Conservation (phyloP, 2,113 vertebrate species). For the Pseudopodoces humilis region DNA sequence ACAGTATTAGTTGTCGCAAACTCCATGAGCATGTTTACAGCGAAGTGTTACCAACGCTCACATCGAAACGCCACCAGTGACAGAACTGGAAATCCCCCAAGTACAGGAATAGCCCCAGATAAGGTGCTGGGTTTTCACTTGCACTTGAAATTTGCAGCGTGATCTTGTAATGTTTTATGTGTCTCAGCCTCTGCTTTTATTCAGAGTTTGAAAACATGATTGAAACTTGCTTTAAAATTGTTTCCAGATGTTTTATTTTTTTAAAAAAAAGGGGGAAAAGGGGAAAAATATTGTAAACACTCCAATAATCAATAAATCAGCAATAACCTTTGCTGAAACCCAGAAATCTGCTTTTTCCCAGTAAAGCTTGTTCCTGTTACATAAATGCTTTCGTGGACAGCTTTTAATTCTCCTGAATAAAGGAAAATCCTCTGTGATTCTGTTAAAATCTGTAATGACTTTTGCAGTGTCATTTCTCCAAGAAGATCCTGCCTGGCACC, state of each 20-base stretch:
- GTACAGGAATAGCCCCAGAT: neutral
- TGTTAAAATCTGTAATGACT: neutral
- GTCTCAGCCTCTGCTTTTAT: neutral
- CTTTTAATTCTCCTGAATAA: neutral
- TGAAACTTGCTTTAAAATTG: neutral
- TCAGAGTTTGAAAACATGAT: neutral
- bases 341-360: neutral
- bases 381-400: neutral
- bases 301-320: neutral
- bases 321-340: neutral
- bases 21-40: neutral
- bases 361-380: neutral
- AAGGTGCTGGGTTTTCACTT: neutral
- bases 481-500: neutral
- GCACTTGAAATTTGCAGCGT: neutral
- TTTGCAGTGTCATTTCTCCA: neutral
- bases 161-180: neutral
- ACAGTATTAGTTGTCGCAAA: neutral
- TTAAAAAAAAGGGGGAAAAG: rapidly evolving
- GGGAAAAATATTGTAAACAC: neutral
- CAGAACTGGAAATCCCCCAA: neutral
- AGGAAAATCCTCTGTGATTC: neutral
- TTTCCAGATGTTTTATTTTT: neutral
- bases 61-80: neutral
- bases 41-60: rapidly evolving